Evolutionary conservation across 2,888 invertebrate species (phyloP).

Genomic region (Julus scandinavius): DNA sequence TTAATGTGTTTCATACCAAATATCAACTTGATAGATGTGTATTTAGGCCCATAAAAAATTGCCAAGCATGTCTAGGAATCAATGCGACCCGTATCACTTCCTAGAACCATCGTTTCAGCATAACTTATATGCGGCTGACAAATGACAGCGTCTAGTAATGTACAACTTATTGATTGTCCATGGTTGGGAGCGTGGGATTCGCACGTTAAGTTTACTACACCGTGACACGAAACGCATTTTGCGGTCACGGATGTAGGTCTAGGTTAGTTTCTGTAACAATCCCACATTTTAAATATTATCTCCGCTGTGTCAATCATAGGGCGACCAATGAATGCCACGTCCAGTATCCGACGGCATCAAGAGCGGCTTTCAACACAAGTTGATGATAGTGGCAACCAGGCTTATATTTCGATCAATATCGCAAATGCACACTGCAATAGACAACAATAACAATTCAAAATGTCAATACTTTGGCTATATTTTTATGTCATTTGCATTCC

Average conservation of each 20-base stretch:
- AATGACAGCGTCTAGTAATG: not conserved
- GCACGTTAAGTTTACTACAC: not conserved
- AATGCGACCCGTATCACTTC: not conserved
- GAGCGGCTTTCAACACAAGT: not conserved
- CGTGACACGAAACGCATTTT: slow-evolving; percentile 17
- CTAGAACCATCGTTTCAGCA: not conserved
- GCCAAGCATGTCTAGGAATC: not conserved
- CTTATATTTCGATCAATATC: not conserved
- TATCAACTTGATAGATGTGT: not conserved
- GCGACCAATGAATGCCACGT: not conserved
- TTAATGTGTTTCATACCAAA: not conserved
- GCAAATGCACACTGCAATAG: not conserved
- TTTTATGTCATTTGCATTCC: too few relatives aligned
- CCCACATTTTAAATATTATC: slow-evolving; percentile 8
- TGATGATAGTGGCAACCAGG: not conserved
- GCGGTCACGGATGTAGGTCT: slow-evolving; percentile 18
- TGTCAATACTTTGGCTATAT: not conserved
- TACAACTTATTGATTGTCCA: not conserved
- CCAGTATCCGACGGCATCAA: not conserved
- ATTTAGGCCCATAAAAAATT: too few relatives aligned
- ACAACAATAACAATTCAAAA: not conserved
- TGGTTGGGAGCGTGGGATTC: not conserved
- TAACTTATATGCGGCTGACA: not conserved
- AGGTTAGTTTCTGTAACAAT: not conserved
- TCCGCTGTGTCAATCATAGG: not conserved